A percentile compares a stretch with the other conserved stretches of the same genome.
Conservation (phyloP, 2,113 vertebrate species). For the Aphelocoma coerulescens region DNA sequence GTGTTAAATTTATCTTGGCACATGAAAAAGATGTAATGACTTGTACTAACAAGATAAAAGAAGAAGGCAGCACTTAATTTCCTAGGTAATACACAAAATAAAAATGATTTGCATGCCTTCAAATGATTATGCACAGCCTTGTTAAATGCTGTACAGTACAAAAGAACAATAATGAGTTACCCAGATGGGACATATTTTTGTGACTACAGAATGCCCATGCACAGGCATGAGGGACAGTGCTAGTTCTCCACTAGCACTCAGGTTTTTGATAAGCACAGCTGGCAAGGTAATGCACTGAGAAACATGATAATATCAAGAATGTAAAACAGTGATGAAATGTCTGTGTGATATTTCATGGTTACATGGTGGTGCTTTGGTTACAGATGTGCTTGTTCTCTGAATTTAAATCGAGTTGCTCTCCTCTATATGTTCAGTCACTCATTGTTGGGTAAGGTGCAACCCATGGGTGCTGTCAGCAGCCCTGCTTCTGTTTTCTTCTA, state of each 20-base stretch:
- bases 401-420: background rate
- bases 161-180: background rate
- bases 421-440: fast-evolving
- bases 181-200: background rate
- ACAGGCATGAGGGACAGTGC: background rate
- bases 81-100: slow-evolving; percentile 67
- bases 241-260: background rate
- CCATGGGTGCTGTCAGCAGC: background rate
- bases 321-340: background rate
- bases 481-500: background rate
- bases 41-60: slow-evolving; percentile 68
- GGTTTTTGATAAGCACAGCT: background rate
- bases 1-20: slow-evolving; percentile 66
- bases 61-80: slow-evolving; percentile 63
- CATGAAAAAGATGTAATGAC: slow-evolving; percentile 67
- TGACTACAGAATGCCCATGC: background rate
- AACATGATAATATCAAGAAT: background rate
- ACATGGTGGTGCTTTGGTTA: background rate
- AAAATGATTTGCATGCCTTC: slow-evolving; percentile 59
- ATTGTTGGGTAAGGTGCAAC: background rate
- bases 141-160: background rate
- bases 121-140: slow-evolving; percentile 38
- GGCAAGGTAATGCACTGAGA: background rate
- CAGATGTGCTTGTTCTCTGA: background rate
- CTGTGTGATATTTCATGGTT: background rate